These are phyloP conservation scores for Brachypteracias leptosomus DNA, from an alignment of 2,113 vertebrate species.

Conservation along the genomic window DNA sequence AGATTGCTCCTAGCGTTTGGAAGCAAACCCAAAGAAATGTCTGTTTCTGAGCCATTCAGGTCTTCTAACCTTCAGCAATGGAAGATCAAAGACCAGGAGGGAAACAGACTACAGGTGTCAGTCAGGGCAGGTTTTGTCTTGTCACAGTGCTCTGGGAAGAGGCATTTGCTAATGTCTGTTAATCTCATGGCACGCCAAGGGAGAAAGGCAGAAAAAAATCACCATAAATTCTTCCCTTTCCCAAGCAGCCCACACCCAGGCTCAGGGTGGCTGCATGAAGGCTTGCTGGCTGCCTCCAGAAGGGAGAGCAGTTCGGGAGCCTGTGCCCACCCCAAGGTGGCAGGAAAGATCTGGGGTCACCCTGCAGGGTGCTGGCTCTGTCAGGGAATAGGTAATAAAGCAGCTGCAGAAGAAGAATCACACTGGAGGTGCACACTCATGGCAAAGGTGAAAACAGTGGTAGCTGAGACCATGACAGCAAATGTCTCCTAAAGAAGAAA, in stretches of 20 bases:
- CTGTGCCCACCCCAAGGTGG: fast-evolving
- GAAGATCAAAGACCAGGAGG: conserved; percentile 47
- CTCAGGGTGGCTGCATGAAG: not conserved
- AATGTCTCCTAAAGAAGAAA: not conserved
- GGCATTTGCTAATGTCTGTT: conserved; percentile 54
- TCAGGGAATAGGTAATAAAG: not conserved
- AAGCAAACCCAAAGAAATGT: not conserved
- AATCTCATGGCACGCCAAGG: conserved; percentile 47
- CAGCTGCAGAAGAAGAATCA: not conserved
- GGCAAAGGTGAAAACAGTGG: not conserved
- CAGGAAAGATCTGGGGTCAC: not conserved
- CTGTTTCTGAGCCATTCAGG: not conserved
- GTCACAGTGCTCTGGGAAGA: conserved; percentile 3
- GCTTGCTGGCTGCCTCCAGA: not conserved
- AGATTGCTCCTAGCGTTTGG: not conserved
- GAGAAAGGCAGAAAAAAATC: conserved; percentile 16
- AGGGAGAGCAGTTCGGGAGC: not conserved
- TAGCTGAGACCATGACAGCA: not conserved
- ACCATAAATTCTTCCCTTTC: conserved; percentile 32
- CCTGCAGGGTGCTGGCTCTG: not conserved
- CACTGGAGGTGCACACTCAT: not conserved
- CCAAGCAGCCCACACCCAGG: conserved; percentile 1
- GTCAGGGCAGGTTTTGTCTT: conserved; percentile 49
- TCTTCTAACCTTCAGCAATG: conserved; percentile 51
- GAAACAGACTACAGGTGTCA: conserved; percentile 51